phyloP scores from a whole-genome alignment of 2,797 vertebrate species.

The Tapera naevia region DNA sequence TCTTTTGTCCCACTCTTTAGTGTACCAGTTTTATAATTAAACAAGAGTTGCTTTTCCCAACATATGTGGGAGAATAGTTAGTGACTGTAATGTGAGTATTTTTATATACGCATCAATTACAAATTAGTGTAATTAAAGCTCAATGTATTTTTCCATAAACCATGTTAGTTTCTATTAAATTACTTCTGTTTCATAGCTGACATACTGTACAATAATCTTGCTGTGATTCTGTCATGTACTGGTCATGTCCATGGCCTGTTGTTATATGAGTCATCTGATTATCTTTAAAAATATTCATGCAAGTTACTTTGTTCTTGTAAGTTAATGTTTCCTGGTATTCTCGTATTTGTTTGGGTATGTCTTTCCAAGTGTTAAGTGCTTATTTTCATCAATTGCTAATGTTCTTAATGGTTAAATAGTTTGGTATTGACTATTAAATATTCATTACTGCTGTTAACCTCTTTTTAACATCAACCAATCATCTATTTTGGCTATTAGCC shows the following conservation, averaged over 20 bases:
- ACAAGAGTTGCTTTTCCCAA: neutral
- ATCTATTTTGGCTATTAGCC: neutral
- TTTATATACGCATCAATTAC: neutral
- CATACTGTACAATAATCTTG: neutral
- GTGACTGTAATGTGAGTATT: neutral
- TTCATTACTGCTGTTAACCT: neutral
- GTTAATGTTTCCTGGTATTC: neutral
- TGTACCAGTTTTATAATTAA: neutral
- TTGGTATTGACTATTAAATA: neutral
- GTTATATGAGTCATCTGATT: neutral
- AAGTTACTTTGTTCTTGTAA: neutral
- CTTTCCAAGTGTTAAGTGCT: neutral
- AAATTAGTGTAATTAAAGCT: neutral
- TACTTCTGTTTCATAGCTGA: neutral
- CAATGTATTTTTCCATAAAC: neutral
- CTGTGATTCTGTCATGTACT: neutral
- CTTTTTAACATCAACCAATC: neutral
- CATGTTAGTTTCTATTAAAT: neutral
- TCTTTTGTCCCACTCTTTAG: neutral
- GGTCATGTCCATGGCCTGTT: neutral
- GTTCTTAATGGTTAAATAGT: neutral
- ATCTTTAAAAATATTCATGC: neutral
- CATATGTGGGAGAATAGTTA: neutral
- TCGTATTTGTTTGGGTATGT: neutral
- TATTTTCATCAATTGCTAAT: neutral